Evolutionary conservation across 2,888 invertebrate genomes (phyloP).

Genomic region (Cartodere bifasciata): DNA sequence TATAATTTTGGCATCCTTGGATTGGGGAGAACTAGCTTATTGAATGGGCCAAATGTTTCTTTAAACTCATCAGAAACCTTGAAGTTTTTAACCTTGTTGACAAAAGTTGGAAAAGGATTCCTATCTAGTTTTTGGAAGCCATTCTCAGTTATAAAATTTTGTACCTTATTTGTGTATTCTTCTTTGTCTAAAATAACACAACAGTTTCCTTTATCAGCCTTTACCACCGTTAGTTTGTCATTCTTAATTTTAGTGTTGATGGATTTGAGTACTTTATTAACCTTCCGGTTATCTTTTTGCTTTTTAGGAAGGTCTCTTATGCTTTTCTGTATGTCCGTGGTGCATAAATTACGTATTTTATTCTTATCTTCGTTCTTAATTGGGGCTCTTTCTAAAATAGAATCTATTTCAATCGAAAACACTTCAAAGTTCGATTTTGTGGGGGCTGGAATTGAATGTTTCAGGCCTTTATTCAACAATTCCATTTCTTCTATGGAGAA

Average conservation of each 20-base stretch:
- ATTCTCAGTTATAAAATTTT: slow-evolving; percentile 5
- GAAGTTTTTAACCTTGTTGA: slow-evolving; percentile 5
- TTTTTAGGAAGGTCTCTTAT: too few species aligned
- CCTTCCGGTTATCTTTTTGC: too few species aligned
- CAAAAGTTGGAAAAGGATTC: not conserved
- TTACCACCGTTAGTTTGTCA: slow-evolving; percentile 2
- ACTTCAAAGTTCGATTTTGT: slow-evolving; percentile 1
- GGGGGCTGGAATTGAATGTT: slow-evolving; percentile 3
- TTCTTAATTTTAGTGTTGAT: slow-evolving; percentile 5
- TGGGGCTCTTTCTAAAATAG: slow-evolving; percentile 1
- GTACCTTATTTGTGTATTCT: slow-evolving; percentile 4
- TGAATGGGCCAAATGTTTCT: slow-evolving; percentile 2
- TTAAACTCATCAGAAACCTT: slow-evolving; percentile 5
- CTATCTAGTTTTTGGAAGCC: slow-evolving; percentile 4
- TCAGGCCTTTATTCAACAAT: slow-evolving; percentile 4
- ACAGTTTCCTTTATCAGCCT: slow-evolving; percentile 5
- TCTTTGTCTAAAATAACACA: slow-evolving; percentile 4
- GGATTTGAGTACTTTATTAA: slow-evolving; percentile 1
- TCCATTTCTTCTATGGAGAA: slow-evolving; percentile 2
- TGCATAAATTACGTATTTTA: not conserved
- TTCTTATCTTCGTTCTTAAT: slow-evolving; percentile 2
- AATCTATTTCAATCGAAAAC: not conserved
- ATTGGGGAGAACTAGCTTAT: slow-evolving; percentile 1
- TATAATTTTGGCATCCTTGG: slow-evolving; percentile 7
- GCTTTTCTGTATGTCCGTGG: too few species aligned